Evolutionary conservation across 2,888 invertebrate genomes (phyloP).

Genomic region (Cryptocephalus moraei): DNA sequence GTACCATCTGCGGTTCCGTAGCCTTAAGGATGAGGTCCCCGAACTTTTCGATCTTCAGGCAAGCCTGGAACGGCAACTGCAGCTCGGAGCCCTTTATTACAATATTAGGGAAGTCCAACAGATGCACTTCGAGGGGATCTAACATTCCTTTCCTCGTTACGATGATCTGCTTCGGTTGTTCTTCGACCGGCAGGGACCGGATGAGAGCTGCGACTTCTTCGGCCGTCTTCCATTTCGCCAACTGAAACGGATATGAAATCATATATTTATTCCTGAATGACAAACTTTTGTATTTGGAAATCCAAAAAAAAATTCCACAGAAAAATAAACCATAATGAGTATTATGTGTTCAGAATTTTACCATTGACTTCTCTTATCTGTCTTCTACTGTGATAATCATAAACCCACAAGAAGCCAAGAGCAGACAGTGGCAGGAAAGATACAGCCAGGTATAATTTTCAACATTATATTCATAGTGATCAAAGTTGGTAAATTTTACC

Average conservation of each 20-base stretch:
- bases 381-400: no score
- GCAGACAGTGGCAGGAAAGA: no score
- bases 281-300: no score
- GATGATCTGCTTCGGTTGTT: constrained; percentile 99
- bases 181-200: constrained; percentile 96
- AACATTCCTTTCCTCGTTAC: constrained; percentile 99
- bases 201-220: constrained; percentile 99
- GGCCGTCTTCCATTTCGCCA: constrained; percentile 99
- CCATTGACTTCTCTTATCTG: no score
- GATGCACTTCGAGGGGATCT: constrained; percentile 98
- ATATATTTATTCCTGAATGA: not conserved
- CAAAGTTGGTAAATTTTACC: constrained; percentile 40
- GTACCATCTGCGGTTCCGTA: constrained; percentile 99
- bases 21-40: constrained; percentile 98
- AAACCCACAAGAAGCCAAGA: no score
- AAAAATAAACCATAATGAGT: no score
- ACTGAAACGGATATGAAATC: constrained; percentile 34
- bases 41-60: constrained; percentile 97
- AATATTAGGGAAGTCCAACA: constrained; percentile 99
- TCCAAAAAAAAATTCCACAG: no score
- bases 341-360: no score
- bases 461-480: no score
- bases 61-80: constrained; percentile 97
- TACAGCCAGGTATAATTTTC: no score
- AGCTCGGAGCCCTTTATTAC: constrained; percentile 99